These are phyloP conservation scores for Kryptopterus vitreolus DNA, from an alignment of 2,797 vertebrate genomes.

Conservation along the genomic window DNA sequence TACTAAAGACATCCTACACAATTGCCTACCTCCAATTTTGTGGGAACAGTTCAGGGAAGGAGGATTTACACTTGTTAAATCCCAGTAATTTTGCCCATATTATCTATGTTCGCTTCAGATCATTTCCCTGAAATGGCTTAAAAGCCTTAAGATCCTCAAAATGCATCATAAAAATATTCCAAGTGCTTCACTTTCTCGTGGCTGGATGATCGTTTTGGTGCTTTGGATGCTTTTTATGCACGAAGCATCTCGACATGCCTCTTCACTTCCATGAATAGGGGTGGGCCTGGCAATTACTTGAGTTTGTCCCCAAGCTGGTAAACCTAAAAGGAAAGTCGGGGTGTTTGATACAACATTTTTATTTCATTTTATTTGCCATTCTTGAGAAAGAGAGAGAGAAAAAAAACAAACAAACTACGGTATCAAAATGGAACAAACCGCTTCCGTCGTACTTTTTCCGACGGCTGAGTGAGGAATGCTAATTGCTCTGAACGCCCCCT, in stretches of 20 bases:
- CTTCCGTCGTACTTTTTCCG: conserved; percentile 54
- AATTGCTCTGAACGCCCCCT: conserved; percentile 62
- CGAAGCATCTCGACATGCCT: conserved; percentile 36
- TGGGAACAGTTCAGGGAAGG: too few species aligned
- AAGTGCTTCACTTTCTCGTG: conserved; percentile 11
- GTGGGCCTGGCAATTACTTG: conserved; percentile 19
- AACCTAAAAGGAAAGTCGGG: conserved; percentile 41
- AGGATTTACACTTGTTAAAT: too few species aligned
- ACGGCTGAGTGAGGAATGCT: conserved; percentile 56
- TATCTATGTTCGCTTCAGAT: neutral
- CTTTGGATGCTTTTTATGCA: conserved; percentile 16
- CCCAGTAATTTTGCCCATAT: too few species aligned
- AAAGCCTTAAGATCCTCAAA: conserved; percentile 30
- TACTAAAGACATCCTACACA: too few species aligned
- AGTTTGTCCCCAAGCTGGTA: conserved; percentile 37
- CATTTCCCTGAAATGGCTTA: conserved; percentile 24
- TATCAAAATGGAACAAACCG: conserved; percentile 53
- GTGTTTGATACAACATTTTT: conserved; percentile 27
- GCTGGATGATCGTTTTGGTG: conserved; percentile 12
- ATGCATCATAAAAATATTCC: conserved; percentile 16
- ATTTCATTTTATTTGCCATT: conserved; percentile 20
- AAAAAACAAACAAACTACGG: too few species aligned
- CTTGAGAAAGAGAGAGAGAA: too few species aligned
- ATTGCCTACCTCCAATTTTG: too few species aligned
- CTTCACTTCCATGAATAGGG: conserved; percentile 32